Conservation (phyloP, 2,888 invertebrate genomes). For the Drosophila kokeensis region DNA sequence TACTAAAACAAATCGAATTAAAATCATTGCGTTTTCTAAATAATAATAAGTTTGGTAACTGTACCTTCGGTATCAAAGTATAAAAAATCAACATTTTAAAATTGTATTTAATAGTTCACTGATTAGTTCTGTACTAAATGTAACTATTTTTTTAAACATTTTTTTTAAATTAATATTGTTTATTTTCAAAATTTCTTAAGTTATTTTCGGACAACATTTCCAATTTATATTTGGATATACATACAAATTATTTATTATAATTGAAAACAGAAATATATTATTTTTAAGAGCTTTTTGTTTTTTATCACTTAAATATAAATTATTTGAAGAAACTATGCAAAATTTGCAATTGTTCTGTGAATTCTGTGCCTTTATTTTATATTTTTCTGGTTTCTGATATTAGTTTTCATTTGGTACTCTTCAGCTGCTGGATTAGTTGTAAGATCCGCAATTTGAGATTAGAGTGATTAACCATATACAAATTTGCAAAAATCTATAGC, state of each 20-base stretch:
- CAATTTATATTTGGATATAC: neutral
- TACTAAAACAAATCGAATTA: neutral
- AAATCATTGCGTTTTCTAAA: neutral
- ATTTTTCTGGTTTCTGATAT: neutral
- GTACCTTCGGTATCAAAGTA: no score
- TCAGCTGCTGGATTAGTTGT: conserved; percentile 2
- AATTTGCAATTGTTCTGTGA: neutral
- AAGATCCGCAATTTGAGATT: conserved; percentile 16
- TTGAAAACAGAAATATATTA: neutral
- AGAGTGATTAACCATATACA: conserved; percentile 15
- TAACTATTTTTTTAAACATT: neutral
- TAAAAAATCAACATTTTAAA: neutral
- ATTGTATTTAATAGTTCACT: neutral
- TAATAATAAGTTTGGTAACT: neutral
- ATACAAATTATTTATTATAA: neutral
- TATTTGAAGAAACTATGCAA: neutral
- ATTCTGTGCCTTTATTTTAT: neutral
- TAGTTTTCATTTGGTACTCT: conserved; percentile 5
- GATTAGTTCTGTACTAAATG: neutral
- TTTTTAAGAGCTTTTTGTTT: neutral
- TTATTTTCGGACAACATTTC: neutral
- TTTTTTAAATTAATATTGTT: neutral
- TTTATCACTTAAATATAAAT: neutral
- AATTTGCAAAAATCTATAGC: conserved; percentile 42
- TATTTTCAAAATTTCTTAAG: neutral